Evolutionary conservation across 2,113 vertebrate species (phyloP), one percentile per base, ranked within the genome.

Genomic region (Monarcha castaneiventris): DNA sequence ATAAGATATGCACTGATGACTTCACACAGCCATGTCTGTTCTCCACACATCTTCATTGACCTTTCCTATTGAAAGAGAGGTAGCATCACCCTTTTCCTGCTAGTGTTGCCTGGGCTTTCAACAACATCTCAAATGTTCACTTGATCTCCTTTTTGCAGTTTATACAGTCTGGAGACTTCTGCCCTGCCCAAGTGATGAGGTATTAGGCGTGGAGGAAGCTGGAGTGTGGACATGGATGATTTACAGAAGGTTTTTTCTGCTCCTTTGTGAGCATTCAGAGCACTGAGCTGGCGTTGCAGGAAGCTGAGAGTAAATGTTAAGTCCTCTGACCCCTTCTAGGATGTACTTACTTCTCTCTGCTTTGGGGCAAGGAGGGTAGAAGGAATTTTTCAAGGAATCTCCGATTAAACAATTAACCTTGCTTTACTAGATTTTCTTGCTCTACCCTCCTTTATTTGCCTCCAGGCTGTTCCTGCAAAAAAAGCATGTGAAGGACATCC

Each of bases 351-450:
- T 66, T 93, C 16, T 75, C 18, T 58, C 6, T 78, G 44, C 56
- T 55, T 55, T 63, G 16, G 9, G 21, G 8, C n/a, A 66, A 74
- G 33, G 52, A 67, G 18, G 48, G 23, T 27, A 91, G 37, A 74
- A 77, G 27, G 18, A 56, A 55, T 12, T 71, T 77, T 89, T 58
- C 51, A 74, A 66, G 11, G 37, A 67, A 63, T 19, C 25, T 71
- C 43, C 84, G 73, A 67, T 87, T 81, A 87, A 93, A 79, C 13
- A 87, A 91, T 84, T 88, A 61, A 78, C 32, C 86, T 90, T 83
- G 68, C 13, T 76, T 48, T 72, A 72, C 84, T 77, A 71, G n/a
- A 77, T 87, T 91, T 91, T 93, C 77, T 67, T 93, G 64, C 76
- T 89, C 48, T 84, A 11, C 61, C 4, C 11, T 81, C n/a, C 16